Base-by-base conservation (phyloP, 2,797 vertebrate species). In the Taenioides sp. region DNA sequence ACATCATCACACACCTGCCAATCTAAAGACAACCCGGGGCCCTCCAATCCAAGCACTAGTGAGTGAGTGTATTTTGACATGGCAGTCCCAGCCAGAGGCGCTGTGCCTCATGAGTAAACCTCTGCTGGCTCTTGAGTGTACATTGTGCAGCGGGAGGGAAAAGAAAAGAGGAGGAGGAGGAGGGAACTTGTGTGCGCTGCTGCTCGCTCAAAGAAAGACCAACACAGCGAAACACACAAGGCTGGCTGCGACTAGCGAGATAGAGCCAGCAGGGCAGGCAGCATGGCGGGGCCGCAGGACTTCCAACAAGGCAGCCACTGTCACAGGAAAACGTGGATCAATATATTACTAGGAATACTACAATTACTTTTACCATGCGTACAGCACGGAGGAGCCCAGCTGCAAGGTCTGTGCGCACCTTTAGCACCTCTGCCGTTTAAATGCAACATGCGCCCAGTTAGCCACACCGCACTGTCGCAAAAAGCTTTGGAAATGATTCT, bases 251-350 rank as follows among this genome's bases (percentile, higher is more conserved):
- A 54, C 86, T 88, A 89, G 82, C 83, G 91, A 90, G 88, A 90
- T 86, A 58, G 57, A 59, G 57, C 57, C 57, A 59, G 25, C 57
- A 59, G 54, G 12, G 25, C 27, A 25, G 88, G 87, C 94, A 95
- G 96, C 94, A 97, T 98, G 97, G 96, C 95, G 94, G 95, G 94
- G 93, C 94, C 91, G 91, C 94, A 93, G 82, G 93, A 92, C 91
- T 93, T 95, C 91, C 93, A 93, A 80, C 93, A 92, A 80, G 87
- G 94, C 93, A 90, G 94, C 92, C 92, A 88, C 89, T 91, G 95
- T 92, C 95, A 95, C 88, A 94, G 94, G 75, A 95, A 95, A 89
- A 95, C 95, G 74, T 96, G 96, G 92, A 93, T 97, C 90, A 96
- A 97, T 86, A 91, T 97, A 78, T 84, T 97, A 82, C 80, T 98